phyloP scores from a whole-genome alignment of 2,113 vertebrate genomes.

The Synodontis membranacea region DNA sequence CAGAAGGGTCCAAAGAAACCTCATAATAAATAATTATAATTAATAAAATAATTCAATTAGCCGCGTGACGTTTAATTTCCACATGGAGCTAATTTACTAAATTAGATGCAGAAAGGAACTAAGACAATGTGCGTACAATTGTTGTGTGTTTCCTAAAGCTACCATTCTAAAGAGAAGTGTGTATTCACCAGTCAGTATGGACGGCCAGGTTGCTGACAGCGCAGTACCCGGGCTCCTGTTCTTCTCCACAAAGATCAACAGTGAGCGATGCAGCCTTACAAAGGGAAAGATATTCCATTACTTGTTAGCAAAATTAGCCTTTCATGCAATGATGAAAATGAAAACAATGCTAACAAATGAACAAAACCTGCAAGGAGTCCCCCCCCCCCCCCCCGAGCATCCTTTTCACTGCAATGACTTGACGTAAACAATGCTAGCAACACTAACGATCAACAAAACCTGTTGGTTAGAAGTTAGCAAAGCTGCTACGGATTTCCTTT shows the following conservation, averaged over 20 bases:
- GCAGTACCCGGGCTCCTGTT: conserved; percentile 91
- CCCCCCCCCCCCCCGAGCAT: too few relatives aligned
- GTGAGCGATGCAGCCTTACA: conserved; percentile 90
- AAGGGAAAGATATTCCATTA: not conserved
- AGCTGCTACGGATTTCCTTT: not conserved
- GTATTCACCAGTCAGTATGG: conserved; percentile 87
- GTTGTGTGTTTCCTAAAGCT: not conserved
- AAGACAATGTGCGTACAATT: not conserved
- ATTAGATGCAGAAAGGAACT: not conserved
- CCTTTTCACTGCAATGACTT: not conserved
- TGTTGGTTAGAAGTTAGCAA: not conserved
- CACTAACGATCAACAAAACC: not conserved
- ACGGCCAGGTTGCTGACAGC: conserved; percentile 90
- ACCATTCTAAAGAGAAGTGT: not conserved
- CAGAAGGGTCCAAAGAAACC: conserved; percentile 28
- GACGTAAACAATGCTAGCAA: not conserved
- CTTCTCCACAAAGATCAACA: conserved; percentile 90
- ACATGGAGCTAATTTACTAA: not conserved
- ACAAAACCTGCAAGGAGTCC: not conserved
- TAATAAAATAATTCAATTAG: not conserved
- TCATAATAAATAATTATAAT: not conserved
- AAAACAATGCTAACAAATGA: not conserved
- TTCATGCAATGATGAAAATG: not conserved
- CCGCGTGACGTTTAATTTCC: not conserved
- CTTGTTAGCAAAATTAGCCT: conserved; percentile 1